phyloP scores from a whole-genome alignment of 2,888 invertebrate genomes.

The Mesoligia furuncula region DNA sequence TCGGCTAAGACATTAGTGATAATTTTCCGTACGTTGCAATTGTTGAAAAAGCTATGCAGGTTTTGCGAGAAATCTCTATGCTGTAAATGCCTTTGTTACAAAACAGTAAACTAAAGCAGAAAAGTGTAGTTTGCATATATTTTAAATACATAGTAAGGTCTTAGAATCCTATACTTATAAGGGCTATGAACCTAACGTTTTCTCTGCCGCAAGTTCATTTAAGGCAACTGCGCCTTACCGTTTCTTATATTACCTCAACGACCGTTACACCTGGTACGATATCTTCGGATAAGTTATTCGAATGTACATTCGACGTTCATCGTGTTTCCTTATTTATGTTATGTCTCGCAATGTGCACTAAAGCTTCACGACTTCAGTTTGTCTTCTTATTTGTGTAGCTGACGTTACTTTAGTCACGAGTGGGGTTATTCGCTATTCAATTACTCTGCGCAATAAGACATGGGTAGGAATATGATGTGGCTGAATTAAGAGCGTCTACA shows the following conservation, averaged over 20 bases:
- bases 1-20: constrained; percentile 28
- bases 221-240: constrained; percentile 33
- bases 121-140: neutral
- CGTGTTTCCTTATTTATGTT: constrained; percentile 55
- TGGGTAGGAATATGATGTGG: constrained; percentile 59
- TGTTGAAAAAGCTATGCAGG: constrained; percentile 24
- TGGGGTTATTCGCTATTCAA: constrained; percentile 73
- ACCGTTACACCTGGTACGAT: constrained; percentile 40
- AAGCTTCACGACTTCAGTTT: constrained; percentile 54
- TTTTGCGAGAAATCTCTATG: neutral
- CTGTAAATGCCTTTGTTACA: neutral
- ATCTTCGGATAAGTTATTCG: constrained; percentile 35
- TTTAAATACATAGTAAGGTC: neutral
- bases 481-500: constrained; percentile 70
- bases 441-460: constrained; percentile 71
- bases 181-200: constrained; percentile 36
- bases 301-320: constrained; percentile 40
- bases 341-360: constrained; percentile 38
- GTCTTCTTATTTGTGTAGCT: constrained; percentile 56
- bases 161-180: constrained; percentile 31
- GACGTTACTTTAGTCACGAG: constrained; percentile 72
- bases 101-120: neutral
- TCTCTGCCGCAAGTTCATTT: constrained; percentile 22
- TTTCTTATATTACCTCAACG: constrained; percentile 39
- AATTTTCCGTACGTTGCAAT: constrained; percentile 37